phyloP scores from a whole-genome alignment of 2,888 invertebrate genomes.

The Noctua fimbriata region DNA sequence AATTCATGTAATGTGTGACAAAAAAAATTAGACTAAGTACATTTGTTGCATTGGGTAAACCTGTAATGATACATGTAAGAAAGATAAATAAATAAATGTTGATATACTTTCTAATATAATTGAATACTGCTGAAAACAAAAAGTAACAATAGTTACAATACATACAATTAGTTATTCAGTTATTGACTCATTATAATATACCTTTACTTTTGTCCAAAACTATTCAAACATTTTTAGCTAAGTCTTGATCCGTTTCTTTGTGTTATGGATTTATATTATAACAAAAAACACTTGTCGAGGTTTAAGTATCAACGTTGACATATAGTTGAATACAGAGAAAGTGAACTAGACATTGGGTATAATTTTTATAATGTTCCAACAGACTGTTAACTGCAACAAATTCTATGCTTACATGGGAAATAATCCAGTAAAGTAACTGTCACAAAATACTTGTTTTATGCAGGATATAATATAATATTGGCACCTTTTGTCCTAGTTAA shows the following conservation, averaged over 20 bases:
- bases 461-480: background rate
- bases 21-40: background rate
- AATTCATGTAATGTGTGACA: too few species aligned
- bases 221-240: background rate
- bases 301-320: background rate
- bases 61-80: background rate
- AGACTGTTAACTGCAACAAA: background rate
- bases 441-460: slow-evolving; percentile 17
- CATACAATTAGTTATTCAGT: background rate
- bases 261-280: background rate
- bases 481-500: background rate
- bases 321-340: background rate
- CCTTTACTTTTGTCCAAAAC: background rate
- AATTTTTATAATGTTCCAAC: background rate
- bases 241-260: background rate
- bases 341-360: background rate
- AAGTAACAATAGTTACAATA: background rate
- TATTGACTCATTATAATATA: background rate
- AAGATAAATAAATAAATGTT: background rate
- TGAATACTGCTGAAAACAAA: background rate
- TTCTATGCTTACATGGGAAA: background rate
- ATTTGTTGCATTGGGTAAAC: background rate
- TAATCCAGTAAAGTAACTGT: background rate
- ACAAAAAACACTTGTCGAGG: background rate
- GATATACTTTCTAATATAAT: background rate